A percentile compares a stretch with the other conserved stretches of the same genome.
These are phyloP conservation scores for Rhagonycha lutea DNA, from an alignment of 2,888 invertebrate genomes.

Conservation along the genomic window DNA sequence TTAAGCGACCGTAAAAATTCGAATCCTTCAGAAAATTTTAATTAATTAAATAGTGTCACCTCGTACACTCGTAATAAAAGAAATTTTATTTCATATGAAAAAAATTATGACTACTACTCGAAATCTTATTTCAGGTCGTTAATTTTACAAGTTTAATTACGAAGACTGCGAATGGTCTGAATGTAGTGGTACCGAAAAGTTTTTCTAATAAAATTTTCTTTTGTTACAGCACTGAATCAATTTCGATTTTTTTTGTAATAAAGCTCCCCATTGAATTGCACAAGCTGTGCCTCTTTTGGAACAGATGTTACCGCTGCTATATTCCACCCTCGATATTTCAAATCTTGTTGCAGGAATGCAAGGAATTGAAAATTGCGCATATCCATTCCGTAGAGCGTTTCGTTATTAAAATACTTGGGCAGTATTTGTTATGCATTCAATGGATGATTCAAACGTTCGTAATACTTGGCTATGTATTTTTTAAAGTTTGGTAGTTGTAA, in stretches of 20 bases:
- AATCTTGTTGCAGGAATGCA: constrained; percentile 23
- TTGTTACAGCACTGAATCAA: constrained; percentile 14
- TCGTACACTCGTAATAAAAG: too few species aligned
- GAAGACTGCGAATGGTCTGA: not conserved
- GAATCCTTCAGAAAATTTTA: too few species aligned
- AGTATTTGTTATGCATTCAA: constrained; percentile 10
- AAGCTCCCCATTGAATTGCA: constrained; percentile 19
- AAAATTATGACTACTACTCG: too few species aligned
- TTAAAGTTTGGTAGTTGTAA: not conserved
- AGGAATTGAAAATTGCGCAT: constrained; percentile 23
- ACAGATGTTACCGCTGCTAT: constrained; percentile 22
- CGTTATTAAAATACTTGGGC: constrained; percentile 22
- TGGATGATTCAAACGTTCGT: not conserved
- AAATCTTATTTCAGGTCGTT: too few species aligned
- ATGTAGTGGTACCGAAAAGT: not conserved
- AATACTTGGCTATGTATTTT: not conserved
- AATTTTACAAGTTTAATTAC: too few species aligned
- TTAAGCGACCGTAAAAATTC: too few species aligned
- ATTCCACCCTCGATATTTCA: constrained; percentile 20
- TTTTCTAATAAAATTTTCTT: not conserved
- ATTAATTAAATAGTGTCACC: too few species aligned
- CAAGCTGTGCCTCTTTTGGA: constrained; percentile 24
- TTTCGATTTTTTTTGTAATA: constrained; percentile 19
- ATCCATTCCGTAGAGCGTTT: constrained; percentile 5
- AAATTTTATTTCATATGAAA: too few species aligned